Percentiles rank a stretch among this genome's conserved stretches.
phyloP scores from a whole-genome alignment of 2,888 invertebrate species.

The Harpagoxenus sublaevis region DNA sequence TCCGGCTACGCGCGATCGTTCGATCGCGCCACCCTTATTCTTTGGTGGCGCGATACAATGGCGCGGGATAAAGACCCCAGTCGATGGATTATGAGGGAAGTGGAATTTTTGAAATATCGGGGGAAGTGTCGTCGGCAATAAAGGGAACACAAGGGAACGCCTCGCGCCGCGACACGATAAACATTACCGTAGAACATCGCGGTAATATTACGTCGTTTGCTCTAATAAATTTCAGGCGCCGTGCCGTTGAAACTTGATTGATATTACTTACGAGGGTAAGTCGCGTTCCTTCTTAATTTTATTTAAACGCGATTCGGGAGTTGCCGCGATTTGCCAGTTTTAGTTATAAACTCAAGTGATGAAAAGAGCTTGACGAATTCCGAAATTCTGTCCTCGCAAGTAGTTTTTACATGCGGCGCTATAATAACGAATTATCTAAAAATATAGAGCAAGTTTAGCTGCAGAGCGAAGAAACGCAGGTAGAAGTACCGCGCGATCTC shows the following conservation, averaged over 20 bases:
- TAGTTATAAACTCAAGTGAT: neutral
- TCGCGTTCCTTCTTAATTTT: neutral
- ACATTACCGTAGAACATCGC: neutral
- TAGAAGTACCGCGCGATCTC: neutral
- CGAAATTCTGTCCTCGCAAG: neutral
- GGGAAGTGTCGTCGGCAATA: neutral
- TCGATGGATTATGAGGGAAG: slow-evolving; percentile 38
- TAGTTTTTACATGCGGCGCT: neutral
- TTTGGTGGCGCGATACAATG: slow-evolving; percentile 21
- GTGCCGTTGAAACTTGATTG: neutral
- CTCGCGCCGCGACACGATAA: neutral
- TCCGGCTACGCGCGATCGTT: slow-evolving; percentile 27
- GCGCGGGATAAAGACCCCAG: slow-evolving; percentile 15
- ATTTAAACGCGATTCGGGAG: neutral
- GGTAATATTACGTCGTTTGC: slow-evolving; percentile 4
- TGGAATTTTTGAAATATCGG: slow-evolving; percentile 50
- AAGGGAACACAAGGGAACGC: neutral
- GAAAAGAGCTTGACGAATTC: neutral
- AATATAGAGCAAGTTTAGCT: neutral
- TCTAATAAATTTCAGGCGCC: neutral
- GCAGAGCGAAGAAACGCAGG: neutral
- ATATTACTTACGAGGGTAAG: neutral
- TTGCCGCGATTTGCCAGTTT: neutral
- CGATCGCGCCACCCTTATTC: slow-evolving; percentile 24
- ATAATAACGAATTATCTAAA: neutral